Evolutionary conservation across 1,140 invertebrate species (phyloP).

Genomic region (Drosophila lowei): DNA sequence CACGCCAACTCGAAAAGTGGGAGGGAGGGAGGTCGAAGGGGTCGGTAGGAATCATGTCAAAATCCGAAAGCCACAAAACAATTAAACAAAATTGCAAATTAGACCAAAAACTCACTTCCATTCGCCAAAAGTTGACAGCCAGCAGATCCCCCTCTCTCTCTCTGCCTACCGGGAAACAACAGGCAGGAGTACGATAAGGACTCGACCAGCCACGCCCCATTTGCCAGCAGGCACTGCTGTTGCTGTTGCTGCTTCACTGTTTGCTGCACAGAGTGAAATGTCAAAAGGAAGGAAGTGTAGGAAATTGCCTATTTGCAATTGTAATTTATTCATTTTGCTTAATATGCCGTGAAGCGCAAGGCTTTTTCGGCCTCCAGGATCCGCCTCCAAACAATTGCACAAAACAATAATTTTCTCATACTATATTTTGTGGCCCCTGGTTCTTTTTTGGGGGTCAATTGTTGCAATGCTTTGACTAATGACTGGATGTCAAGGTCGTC

Average conservation of each 20-base stretch:
- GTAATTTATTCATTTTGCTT: constrained; percentile 81
- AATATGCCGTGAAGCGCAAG: constrained; percentile 76
- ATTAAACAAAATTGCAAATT: constrained; percentile 82
- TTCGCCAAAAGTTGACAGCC: constrained; percentile 44
- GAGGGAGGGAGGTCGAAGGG: constrained; percentile 1
- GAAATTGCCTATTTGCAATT: constrained; percentile 82
- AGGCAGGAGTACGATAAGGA: constrained; percentile 24
- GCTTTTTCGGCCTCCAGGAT: constrained; percentile 26
- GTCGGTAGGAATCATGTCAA: constrained; percentile 61
- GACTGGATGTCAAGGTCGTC: constrained; percentile 69
- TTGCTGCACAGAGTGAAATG: constrained; percentile 53
- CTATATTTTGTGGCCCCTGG: constrained; percentile 21
- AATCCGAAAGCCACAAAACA: constrained; percentile 77
- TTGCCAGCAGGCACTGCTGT: constrained; percentile 43
- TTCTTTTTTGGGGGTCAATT: constrained; percentile 31
- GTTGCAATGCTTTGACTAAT: constrained; percentile 74
- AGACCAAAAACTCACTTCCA: constrained; percentile 66
- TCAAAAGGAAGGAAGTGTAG: constrained; percentile 77
- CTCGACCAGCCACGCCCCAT: constrained; percentile 59
- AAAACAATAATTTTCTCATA: constrained; percentile 70
- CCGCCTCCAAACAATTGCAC: constrained; percentile 36
- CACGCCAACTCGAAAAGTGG: constrained; percentile 47
- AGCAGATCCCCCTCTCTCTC: constrained; percentile 3
- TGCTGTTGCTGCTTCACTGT: background rate
- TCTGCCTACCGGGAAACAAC: too few relatives aligned